These are phyloP conservation scores for Colletes latitarsis DNA, from an alignment of 1,140 invertebrate genomes.

Conservation along the genomic window DNA sequence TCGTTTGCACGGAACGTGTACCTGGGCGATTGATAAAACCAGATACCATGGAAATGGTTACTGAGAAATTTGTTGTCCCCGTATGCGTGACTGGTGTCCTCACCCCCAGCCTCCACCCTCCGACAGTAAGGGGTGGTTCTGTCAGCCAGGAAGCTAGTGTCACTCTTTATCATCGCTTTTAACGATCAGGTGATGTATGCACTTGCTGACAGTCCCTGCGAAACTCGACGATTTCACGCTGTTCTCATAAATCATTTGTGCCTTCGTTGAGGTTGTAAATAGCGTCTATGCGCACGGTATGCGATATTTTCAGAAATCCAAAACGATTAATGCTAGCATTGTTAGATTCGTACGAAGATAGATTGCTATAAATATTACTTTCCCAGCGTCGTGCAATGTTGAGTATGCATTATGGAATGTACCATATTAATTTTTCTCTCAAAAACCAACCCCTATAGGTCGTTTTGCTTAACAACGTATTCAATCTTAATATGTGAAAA, in stretches of 20 bases:
- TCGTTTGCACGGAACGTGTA: constrained; percentile 12
- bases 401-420: too few species aligned
- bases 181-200: constrained; percentile 41
- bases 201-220: constrained; percentile 11
- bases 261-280: not conserved
- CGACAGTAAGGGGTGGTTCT: not conserved
- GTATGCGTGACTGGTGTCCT: constrained; percentile 24
- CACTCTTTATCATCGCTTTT: constrained; percentile 35
- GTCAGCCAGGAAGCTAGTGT: constrained; percentile 18
- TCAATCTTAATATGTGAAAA: too few species aligned
- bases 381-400: too few species aligned
- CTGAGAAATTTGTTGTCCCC: constrained; percentile 23
- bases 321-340: not conserved
- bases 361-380: too few species aligned
- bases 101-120: too few species aligned
- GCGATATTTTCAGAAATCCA: too few species aligned
- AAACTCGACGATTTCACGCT: constrained; percentile 27
- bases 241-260: constrained; percentile 32
- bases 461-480: too few species aligned
- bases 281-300: not conserved
- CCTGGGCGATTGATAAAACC: constrained; percentile 25
- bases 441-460: too few species aligned
- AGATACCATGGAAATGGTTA: constrained; percentile 32
- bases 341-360: too few species aligned
- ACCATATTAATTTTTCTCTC: too few species aligned